These are phyloP conservation scores for Petrocephalus schoutedeni DNA, from an alignment of 2,797 vertebrate species.

Conservation along the genomic window DNA sequence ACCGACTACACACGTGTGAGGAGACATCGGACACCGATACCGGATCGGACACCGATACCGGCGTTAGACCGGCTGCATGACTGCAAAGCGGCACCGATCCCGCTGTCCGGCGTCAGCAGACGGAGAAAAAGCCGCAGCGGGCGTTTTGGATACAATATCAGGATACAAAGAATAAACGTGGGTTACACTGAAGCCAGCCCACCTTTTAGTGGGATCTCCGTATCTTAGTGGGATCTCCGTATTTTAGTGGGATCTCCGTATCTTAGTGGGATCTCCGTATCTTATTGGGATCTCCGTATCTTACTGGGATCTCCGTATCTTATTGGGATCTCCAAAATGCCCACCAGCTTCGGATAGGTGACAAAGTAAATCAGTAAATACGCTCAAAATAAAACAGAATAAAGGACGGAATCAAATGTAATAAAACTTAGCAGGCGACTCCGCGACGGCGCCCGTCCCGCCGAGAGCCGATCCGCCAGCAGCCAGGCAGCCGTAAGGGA, in stretches of 20 bases:
- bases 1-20: too few relatives aligned
- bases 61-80: background rate
- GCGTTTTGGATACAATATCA: background rate
- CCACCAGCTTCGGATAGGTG: background rate
- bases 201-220: too few relatives aligned
- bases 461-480: conserved; percentile 39
- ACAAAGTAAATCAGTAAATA: background rate
- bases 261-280: too few relatives aligned
- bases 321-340: background rate
- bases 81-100: background rate
- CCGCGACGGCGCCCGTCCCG: conserved; percentile 25
- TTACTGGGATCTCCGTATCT: too few relatives aligned
- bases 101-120: background rate
- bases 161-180: background rate
- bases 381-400: background rate
- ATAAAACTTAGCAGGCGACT: background rate
- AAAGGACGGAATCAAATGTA: background rate
- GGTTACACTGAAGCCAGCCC: background rate
- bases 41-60: background rate
- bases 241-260: background rate
- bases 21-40: background rate
- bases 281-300: background rate
- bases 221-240: too few relatives aligned
- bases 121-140: background rate
- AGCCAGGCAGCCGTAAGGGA: conserved; percentile 35